Evolutionary conservation across 2,888 invertebrate genomes (phyloP), one percentile per base, ranked within the genome.

Genomic region (Drosophila ustulata): DNA sequence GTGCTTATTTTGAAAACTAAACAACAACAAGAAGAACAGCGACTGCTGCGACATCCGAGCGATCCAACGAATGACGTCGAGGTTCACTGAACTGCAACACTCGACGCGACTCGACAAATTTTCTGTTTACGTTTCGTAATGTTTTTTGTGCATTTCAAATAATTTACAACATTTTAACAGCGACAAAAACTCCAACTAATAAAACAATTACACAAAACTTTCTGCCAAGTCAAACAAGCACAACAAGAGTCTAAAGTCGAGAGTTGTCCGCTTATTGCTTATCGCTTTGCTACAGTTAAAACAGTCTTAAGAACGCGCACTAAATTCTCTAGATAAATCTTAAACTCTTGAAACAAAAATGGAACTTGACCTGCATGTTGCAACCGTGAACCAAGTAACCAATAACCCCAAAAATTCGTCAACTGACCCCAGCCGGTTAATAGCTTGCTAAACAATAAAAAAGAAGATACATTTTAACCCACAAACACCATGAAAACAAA

Each of bases 61-160:
- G 37, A 83, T 79, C 76, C 63, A 73, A 30, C 23, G 32, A 65
- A 67, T 86, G 86, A 84, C 76, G 80, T 76, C 49, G 64, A 64
- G 71, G 83, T 75, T 87, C 87, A 80, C 64, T 84, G 82, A 87
- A 75, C 83, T 79, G 71, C 66, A 72, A 71, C 71, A 65, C 56
- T 69, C 55, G 61, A 69, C 66, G 66, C 32, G 62, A 63, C 56
- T 69, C 55, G 59, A 75, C 66, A 68, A 65, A 65, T 51, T 72
- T 80, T 75, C 13, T 82, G 86, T 83, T 83, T 69, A 72, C 76
- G 62, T 78, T 80, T 70, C 57, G 78, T 59, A 69, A 72, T 64
- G 47, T 13, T 45, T 37, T 58, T 58, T 37, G 39, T 65, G 47
- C 37, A 57, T 57, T 56, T 57, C 4, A 57, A 47, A 45, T 51